Evolutionary conservation across 2,888 invertebrate species (phyloP).

Genomic region (Odontothrips loti): DNA sequence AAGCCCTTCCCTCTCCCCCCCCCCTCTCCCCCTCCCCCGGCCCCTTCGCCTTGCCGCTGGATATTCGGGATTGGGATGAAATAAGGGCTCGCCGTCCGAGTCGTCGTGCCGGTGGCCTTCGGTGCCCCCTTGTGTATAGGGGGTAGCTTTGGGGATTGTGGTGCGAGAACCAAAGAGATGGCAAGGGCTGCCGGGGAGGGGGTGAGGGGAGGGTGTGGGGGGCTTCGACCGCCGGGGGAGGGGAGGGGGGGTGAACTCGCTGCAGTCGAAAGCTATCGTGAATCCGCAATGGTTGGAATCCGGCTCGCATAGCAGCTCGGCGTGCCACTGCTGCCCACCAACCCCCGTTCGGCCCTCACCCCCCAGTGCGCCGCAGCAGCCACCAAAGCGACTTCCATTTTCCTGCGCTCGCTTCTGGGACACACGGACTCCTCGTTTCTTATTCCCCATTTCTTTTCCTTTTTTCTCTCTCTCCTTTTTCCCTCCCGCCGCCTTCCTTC

Average conservation of each 20-base stretch:
- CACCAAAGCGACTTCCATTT: not conserved
- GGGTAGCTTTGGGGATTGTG: constrained; percentile 6
- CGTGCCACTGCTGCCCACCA: too few relatives aligned
- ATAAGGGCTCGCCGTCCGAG: not conserved
- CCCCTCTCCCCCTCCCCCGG: not conserved
- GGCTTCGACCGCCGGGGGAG: not conserved
- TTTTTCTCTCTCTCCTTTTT: too few relatives aligned
- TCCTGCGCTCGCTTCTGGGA: not conserved
- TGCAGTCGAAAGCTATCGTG: constrained; percentile 1
- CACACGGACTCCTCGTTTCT: not conserved
- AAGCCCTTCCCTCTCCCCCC: not conserved
- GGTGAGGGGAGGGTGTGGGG: not conserved
- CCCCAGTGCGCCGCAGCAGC: not conserved
- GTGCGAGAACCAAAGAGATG: not conserved
- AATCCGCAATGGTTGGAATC: too few relatives aligned
- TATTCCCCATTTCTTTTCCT: too few relatives aligned
- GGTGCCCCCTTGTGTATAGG: not conserved
- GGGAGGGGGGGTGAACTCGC: not conserved
- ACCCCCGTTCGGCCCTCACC: not conserved
- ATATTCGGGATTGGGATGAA: constrained; percentile 24
- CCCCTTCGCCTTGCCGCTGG: not conserved
- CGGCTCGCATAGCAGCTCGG: too few relatives aligned
- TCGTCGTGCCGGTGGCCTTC: not conserved
- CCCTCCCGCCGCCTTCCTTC: too few relatives aligned
- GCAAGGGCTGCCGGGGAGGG: not conserved